Evolutionary conservation across 2,888 invertebrate species (phyloP).

Genomic region (Uropetala carovei): DNA sequence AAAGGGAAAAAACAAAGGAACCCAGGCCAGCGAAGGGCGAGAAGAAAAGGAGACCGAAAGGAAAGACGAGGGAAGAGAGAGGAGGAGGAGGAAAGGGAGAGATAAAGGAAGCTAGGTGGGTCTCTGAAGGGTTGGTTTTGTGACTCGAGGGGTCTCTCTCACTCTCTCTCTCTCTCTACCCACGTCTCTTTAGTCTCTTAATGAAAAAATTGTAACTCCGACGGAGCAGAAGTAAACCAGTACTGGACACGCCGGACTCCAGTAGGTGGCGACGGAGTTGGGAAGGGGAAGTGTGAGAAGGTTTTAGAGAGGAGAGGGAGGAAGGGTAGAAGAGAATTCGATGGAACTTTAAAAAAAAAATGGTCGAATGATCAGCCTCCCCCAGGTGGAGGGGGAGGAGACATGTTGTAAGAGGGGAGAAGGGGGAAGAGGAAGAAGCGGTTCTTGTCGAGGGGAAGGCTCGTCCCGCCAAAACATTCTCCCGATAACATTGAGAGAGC

Average conservation of each 20-base stretch:
- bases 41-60: no score
- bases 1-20: constrained; percentile 27
- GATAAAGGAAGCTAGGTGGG: no score
- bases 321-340: not conserved
- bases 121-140: not conserved
- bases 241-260: constrained; percentile 45
- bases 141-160: constrained; percentile 9
- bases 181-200: not conserved
- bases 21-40: not conserved
- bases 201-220: constrained; percentile 57
- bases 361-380: not conserved
- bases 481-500: not conserved
- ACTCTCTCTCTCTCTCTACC: not conserved
- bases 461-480: not conserved
- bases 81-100: not conserved
- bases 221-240: constrained; percentile 49
- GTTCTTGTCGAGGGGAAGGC: not conserved
- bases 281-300: not conserved
- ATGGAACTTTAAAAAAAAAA: no score
- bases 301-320: not conserved
- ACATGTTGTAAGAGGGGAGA: not conserved
- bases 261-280: not conserved
- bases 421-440: not conserved
- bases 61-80: not conserved
- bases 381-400: not conserved